These are phyloP conservation scores for Heliconius ethilla DNA, from an alignment of 2,888 invertebrate species.

Conservation along the genomic window DNA sequence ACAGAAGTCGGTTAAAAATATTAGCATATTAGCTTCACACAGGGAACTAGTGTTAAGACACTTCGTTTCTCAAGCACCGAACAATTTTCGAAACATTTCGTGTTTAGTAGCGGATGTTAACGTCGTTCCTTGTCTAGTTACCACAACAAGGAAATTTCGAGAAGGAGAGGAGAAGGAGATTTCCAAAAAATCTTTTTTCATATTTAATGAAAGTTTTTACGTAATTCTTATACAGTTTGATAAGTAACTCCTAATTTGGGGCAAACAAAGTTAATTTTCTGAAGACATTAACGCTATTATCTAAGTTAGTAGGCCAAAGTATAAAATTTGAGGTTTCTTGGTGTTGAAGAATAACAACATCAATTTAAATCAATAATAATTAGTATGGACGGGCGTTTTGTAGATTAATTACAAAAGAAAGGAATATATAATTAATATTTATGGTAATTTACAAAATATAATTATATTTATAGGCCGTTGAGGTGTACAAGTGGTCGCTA, in stretches of 20 bases:
- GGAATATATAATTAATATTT: conserved; percentile 10
- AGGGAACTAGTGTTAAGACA: background rate
- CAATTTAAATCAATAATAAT: conserved; percentile 18
- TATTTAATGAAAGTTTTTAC: background rate
- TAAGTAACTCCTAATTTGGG: background rate
- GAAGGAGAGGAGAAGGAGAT: no score
- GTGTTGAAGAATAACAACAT: background rate
- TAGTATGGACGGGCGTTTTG: background rate
- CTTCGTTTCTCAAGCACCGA: no score
- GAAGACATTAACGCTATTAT: conserved; percentile 8
- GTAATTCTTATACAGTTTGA: background rate
- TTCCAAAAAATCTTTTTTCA: no score
- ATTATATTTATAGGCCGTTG: background rate
- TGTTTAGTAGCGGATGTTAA: background rate
- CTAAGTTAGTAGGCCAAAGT: conserved; percentile 18
- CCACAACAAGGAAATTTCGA: background rate
- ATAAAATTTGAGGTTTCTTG: background rate
- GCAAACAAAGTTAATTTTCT: conserved; percentile 1
- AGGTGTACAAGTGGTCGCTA: background rate
- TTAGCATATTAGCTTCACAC: no score
- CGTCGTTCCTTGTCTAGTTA: background rate
- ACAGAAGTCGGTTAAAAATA: no score
- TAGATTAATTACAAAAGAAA: conserved; percentile 6
- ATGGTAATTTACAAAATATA: background rate
- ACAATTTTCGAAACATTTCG: background rate